Conservation (phyloP, 2,888 invertebrate genomes). For the Meta bourneti region DNA sequence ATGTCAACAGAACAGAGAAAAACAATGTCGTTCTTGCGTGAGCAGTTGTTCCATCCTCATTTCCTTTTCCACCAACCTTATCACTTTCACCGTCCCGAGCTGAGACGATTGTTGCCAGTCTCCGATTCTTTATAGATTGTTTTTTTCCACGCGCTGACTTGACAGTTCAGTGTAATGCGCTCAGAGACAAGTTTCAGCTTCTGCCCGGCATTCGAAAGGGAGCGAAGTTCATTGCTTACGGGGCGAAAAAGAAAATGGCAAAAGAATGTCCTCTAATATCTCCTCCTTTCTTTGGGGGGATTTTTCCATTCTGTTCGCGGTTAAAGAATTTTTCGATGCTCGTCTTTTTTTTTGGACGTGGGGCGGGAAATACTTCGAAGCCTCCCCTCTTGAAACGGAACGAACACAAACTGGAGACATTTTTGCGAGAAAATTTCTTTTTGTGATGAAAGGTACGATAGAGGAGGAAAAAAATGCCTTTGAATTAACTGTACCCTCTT, state of each 20-base stretch:
- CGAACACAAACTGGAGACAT: neutral
- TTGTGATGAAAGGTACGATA: neutral
- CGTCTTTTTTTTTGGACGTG: neutral
- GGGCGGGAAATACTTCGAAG: neutral
- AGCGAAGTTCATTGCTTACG: slow-evolving; percentile 29
- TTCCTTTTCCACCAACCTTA: neutral
- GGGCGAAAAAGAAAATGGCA: neutral
- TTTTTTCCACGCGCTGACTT: slow-evolving; percentile 44
- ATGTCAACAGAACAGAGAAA: neutral
- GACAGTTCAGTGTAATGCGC: neutral
- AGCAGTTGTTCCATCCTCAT: neutral
- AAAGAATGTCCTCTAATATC: no score
- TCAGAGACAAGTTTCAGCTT: neutral
- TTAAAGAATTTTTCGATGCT: neutral
- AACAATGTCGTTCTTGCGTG: neutral
- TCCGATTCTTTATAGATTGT: neutral
- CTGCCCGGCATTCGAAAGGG: neutral
- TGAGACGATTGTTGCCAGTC: slow-evolving; percentile 18
- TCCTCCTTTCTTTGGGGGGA: no score
- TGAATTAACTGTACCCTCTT: neutral
- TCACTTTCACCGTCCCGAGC: neutral
- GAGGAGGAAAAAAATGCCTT: neutral
- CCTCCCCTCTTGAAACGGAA: neutral
- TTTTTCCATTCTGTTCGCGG: neutral
- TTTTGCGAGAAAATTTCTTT: neutral